Base-by-base conservation (phyloP, 2,888 invertebrate species). In the Mellilla xanthometata region DNA sequence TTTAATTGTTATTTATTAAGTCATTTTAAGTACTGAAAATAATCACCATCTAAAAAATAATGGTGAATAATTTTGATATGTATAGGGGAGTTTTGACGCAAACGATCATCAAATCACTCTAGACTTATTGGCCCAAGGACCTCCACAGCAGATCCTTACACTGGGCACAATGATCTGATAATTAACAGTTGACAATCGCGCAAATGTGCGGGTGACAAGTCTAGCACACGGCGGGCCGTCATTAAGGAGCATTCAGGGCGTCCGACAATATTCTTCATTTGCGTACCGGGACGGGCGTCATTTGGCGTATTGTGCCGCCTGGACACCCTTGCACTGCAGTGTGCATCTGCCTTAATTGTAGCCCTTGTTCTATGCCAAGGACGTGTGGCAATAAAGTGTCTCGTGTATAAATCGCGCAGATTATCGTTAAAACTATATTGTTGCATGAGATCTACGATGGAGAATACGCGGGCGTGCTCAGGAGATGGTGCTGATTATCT, bases 241-340 rank as follows among this genome's bases (percentile, higher is more conserved):
- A 88, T 88, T 89, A 88, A 83, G 87, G 80, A 77, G 83, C 70
- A 89, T 89, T 89, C 88, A 88, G 73, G 68, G 72, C 70, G 76
- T 73, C 81, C 85, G 85, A 88, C 88, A 89, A 89, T 89, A 89
- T 89, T 89, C 89, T 88, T 89, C 89, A 88, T 89, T 89, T 87
- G 85, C 88, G 84, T 83, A 74, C 78, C 72, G 73, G 71, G 69
- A 58, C 56, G 72, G 75, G 65, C 82, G 79, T 87, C 86, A 89
- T 88, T 89, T 88, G 81, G 77, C 79, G 81, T 69, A 89, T 89
- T 89, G 88, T 89, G 80, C 74, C 60, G 56, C 46, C 44, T 46
- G 61, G 58, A 58, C 71, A 64, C 70, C 80, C 81, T 76, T 73
- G 75, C 81, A 73, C 68, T 77, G 81, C 81, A 80, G 68, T 76